These are phyloP conservation scores for Neofelis nebulosa DNA, from an alignment of 2,113 vertebrate genomes.

Conservation along the genomic window DNA sequence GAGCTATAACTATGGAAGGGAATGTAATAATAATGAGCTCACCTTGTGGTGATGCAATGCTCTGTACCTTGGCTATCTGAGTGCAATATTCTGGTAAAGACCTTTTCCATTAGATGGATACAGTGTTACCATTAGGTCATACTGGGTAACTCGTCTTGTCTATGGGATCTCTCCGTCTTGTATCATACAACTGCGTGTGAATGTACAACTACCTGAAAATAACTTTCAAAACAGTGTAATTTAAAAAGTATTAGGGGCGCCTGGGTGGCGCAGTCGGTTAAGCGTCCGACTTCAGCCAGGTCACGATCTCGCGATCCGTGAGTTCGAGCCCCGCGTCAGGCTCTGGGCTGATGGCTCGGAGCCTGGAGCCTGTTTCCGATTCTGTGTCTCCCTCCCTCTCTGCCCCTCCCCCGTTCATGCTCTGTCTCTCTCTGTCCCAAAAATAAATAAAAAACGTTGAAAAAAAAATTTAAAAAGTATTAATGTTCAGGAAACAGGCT, in stretches of 20 bases:
- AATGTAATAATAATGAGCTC: too few relatives aligned
- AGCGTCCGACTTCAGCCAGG: too few relatives aligned
- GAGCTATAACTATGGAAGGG: neutral
- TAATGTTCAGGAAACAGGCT: neutral
- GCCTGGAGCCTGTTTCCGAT: too few relatives aligned
- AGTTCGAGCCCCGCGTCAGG: too few relatives aligned
- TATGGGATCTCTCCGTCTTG: too few relatives aligned
- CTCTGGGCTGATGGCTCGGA: too few relatives aligned
- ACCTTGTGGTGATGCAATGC: neutral
- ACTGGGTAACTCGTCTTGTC: fast-evolving
- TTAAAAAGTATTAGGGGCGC: neutral
- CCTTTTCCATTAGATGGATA: neutral
- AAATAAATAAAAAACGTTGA: too few relatives aligned
- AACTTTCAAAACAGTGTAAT: neutral
- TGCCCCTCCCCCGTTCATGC: too few relatives aligned
- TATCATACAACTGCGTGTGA: neutral
- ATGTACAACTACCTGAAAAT: neutral
- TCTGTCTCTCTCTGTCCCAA: too few relatives aligned
- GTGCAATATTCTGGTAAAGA: neutral
- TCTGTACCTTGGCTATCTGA: neutral
- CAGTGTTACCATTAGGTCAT: neutral
- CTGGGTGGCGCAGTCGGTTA: too few relatives aligned
- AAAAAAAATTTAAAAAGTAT: neutral
- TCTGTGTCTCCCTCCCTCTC: too few relatives aligned
- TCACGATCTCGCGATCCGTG: too few relatives aligned